Percentiles rank a stretch among this genome's conserved stretches.
phyloP scores from a whole-genome alignment of 35 echinoderm and acorn worm species.

The Acanthaster planci region DNA sequence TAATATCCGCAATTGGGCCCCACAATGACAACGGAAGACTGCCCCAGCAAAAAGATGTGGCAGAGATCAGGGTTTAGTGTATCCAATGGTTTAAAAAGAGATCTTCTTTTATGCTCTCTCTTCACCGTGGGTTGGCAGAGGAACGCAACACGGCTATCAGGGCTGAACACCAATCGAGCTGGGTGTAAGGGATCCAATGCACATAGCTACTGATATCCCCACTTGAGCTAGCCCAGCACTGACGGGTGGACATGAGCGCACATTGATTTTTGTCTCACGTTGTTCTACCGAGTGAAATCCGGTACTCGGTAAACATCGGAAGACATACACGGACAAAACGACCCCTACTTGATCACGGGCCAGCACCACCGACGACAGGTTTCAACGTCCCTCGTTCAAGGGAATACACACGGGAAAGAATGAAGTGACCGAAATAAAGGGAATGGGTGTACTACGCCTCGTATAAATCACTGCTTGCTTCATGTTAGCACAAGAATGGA shows the following conservation, averaged over 20 bases:
- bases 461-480: no score
- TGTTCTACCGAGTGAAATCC: conserved; percentile 28
- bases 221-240: neutral
- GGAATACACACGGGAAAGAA: no score
- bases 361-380: neutral
- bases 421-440: no score
- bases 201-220: neutral
- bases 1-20: no score
- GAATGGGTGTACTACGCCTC: no score
- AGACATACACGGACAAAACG: conserved; percentile 8
- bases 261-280: conserved; percentile 33
- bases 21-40: neutral
- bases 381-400: no score
- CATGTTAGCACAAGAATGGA: no score
- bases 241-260: conserved; percentile 11
- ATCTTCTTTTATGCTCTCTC: neutral
- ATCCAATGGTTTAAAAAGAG: neutral
- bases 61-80: conserved; percentile 9
- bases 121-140: no score
- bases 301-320: conserved; percentile 8
- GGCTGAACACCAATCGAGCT: neutral
- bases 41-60: neutral
- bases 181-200: conserved; percentile 8
- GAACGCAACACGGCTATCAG: neutral
- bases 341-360: conserved; percentile 20